A percentile compares a stretch with the other conserved stretches of the same genome.
phyloP scores from a whole-genome alignment of 1,140 invertebrate genomes.

The Drepana arcuata region DNA sequence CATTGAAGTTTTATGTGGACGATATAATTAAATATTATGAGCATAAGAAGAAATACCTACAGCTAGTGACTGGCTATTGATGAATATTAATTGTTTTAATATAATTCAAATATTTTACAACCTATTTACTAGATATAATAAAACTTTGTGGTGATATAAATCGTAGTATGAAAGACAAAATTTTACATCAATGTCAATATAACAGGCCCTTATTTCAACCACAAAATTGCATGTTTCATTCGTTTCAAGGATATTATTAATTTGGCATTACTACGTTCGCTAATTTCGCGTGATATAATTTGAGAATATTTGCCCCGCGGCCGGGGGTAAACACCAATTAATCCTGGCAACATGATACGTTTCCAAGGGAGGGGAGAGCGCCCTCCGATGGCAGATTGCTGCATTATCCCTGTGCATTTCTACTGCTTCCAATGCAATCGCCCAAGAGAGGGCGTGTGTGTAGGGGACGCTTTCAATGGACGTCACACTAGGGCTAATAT shows the following conservation, averaged over 20 bases:
- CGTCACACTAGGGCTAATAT: slow-evolving; percentile 28
- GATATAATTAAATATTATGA: too few relatives aligned
- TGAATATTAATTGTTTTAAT: too few relatives aligned
- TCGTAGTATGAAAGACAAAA: too few relatives aligned
- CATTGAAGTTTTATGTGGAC: too few relatives aligned
- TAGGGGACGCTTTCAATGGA: slow-evolving; percentile 16
- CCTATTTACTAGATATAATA: too few relatives aligned
- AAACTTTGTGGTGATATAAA: too few relatives aligned
- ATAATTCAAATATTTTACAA: too few relatives aligned
- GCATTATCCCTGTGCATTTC: slow-evolving; percentile 60
- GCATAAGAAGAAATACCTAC: too few relatives aligned
- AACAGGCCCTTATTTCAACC: neutral
- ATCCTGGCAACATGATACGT: slow-evolving; percentile 56
- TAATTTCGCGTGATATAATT: slow-evolving; percentile 54
- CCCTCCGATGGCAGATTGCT: slow-evolving; percentile 46
- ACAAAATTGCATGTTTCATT: slow-evolving; percentile 21
- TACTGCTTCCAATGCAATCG: slow-evolving; percentile 56
- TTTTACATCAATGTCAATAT: too few relatives aligned
- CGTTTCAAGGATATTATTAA: slow-evolving; percentile 32
- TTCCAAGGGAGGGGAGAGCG: slow-evolving; percentile 19
- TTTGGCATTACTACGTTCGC: slow-evolving; percentile 54
- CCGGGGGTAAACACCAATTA: slow-evolving; percentile 43
- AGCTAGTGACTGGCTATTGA: too few relatives aligned
- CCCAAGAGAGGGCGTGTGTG: slow-evolving; percentile 26
- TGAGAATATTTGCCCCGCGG: slow-evolving; percentile 42